Evolutionary conservation across 2,797 vertebrate species (phyloP).

Genomic region (Cyprinella venusta): DNA sequence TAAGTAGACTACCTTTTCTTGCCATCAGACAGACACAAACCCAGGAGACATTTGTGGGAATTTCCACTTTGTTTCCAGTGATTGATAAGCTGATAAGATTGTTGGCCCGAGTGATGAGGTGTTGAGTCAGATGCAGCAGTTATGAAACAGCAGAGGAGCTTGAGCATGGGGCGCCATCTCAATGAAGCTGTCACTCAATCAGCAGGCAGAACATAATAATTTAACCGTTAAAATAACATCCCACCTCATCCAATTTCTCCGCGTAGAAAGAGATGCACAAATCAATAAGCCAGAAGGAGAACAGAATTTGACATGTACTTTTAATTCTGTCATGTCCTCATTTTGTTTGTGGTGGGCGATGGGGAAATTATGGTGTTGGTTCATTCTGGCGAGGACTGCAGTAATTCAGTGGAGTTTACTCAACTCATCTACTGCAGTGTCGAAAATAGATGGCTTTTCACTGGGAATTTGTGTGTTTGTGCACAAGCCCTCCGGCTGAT

Average conservation of each 20-base stretch:
- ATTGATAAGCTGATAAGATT: conserved; percentile 34
- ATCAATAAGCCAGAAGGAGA: conserved; percentile 30
- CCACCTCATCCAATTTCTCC: conserved; percentile 29
- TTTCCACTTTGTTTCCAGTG: conserved; percentile 26
- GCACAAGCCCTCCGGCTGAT: conserved; percentile 14
- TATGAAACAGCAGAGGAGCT: conserved; percentile 50
- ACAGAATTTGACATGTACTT: conserved; percentile 38
- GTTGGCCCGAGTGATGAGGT: conserved; percentile 12
- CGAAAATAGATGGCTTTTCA: conserved; percentile 51
- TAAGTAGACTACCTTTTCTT: background rate
- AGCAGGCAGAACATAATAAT: conserved; percentile 49
- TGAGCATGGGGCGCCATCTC: conserved; percentile 51
- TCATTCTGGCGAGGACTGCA: conserved; percentile 43
- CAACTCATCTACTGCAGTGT: conserved; percentile 41
- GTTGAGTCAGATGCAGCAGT: conserved; percentile 39
- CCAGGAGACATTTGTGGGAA: conserved; percentile 28
- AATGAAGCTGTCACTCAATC: conserved; percentile 52
- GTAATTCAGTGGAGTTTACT: conserved; percentile 51
- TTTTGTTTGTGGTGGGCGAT: conserved; percentile 43
- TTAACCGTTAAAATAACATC: conserved; percentile 51
- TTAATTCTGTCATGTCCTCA: conserved; percentile 40
- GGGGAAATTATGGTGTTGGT: conserved; percentile 30
- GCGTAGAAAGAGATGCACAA: conserved; percentile 23
- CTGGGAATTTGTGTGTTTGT: conserved; percentile 23
- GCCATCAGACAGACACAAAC: conserved; percentile 15